Base-by-base conservation (phyloP, 2,113 vertebrate species). In the Prionailurus bengalensis region DNA sequence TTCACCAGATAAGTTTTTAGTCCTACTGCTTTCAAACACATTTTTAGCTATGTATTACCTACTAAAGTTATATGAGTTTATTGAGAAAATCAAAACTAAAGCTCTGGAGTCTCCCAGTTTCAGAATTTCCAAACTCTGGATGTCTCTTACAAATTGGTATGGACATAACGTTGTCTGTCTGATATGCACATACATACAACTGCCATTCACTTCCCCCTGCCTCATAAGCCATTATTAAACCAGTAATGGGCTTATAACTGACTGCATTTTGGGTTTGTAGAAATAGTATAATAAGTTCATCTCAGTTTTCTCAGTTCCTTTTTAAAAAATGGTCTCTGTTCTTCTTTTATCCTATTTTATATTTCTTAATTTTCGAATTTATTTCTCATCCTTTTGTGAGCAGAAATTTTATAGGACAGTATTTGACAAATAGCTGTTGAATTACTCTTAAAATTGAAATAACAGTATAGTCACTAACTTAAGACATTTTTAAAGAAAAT, bases 311-410 rank as follows among this genome's bases (percentile, higher is more conserved):
- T 92, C 36, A 80, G 10, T 48, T 55, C 94, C 63, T 83, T 93
- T 82, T 39, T 83, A 68, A 79, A n/a, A 91, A 68, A 73, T 76
- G 79, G 16, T 36, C 70, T 95, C 42, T 89, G 1, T 71, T 87
- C 8, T 81, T 10, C 36, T 92, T 81, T 90, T 85, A 58, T 90
- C 14, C 42, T 74, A 27, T 71, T 91, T 91, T 85, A 11, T 51
- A 58, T 48, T 65, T 96, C 36, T 88, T 93, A 74, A 84, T 95
- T 97, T 93, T 89, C 4, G 91, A 91, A 89, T 29, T 27, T 91
- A 33, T 79, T 96, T 98, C 19, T 80, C 12, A 79, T 89, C 19
- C 17, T 86, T 70, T 92, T 63, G 14, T 63, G 81, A 91, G 74
- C 29, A 74, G 13, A 95, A 89, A 83, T 36, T 14, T 80, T 91